Percentiles rank a stretch among this genome's conserved stretches.
Evolutionary conservation across 2,888 invertebrate genomes (phyloP).

Genomic region (Hetaerina titia): DNA sequence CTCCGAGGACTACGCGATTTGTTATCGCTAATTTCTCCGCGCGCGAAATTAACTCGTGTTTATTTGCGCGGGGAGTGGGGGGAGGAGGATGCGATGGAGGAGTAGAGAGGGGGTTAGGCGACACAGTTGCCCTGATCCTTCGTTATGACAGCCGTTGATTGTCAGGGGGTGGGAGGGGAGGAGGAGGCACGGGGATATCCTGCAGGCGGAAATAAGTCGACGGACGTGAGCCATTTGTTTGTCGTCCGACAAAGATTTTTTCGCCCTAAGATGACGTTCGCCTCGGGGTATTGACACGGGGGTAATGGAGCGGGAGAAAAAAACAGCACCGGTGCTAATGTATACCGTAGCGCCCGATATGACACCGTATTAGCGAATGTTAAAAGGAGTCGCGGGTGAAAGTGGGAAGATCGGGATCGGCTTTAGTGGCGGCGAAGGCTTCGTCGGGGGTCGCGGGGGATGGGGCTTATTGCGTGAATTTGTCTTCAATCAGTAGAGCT

Average conservation of each 20-base stretch:
- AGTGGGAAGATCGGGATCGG: background rate
- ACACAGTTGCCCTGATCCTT: background rate
- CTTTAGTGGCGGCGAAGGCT: background rate
- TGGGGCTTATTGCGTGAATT: constrained; percentile 19
- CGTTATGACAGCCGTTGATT: constrained; percentile 32
- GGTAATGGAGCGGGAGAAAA: background rate
- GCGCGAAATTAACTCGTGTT: constrained; percentile 25
- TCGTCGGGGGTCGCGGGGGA: background rate
- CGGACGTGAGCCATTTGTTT: background rate
- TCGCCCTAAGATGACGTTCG: background rate
- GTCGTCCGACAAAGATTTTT: background rate
- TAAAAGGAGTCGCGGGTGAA: constrained; percentile 23
- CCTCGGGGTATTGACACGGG: background rate
- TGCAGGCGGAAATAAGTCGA: background rate
- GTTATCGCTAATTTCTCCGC: constrained; percentile 18
- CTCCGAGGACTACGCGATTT: constrained; percentile 15
- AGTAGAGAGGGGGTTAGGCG: background rate
- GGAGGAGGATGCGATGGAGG: background rate
- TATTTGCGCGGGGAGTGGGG: background rate
- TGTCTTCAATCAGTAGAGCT: constrained; percentile 39
- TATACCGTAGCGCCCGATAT: background rate
- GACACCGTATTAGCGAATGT: background rate
- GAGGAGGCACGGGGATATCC: background rate
- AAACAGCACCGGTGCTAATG: background rate
- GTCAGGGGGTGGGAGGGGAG: background rate